These are phyloP conservation scores for Pyralis farinalis DNA, from an alignment of 2,888 invertebrate species.

Conservation along the genomic window DNA sequence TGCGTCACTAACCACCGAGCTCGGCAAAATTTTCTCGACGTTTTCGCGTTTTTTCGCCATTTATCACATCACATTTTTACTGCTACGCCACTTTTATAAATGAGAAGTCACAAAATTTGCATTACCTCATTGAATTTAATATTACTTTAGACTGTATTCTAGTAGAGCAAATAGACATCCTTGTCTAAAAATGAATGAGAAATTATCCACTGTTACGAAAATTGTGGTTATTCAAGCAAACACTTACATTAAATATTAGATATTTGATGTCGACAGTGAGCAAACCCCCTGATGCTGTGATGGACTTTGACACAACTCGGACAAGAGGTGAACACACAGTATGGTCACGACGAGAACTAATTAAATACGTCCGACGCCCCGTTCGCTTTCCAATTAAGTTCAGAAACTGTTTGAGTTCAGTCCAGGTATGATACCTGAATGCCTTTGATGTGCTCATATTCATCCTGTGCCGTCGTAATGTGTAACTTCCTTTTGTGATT, in stretches of 20 bases:
- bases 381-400: slow-evolving; percentile 71
- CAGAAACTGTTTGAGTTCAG: slow-evolving; percentile 56
- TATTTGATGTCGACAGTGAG: slow-evolving; percentile 15
- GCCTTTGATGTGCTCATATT: slow-evolving; percentile 66
- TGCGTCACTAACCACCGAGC: no score
- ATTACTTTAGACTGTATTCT: no score
- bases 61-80: no score
- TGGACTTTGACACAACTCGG: slow-evolving; percentile 57
- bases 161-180: no score
- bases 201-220: no score
- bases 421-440: slow-evolving; percentile 55
- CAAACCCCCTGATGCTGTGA: slow-evolving; percentile 5
- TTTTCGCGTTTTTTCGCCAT: no score
- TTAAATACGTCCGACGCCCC: slow-evolving; percentile 57
- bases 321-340: slow-evolving; percentile 62
- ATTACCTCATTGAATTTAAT: no score
- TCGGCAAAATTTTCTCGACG: no score
- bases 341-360: slow-evolving; percentile 51
- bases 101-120: no score
- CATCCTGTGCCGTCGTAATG: slow-evolving; percentile 30
- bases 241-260: slow-evolving; percentile 6
- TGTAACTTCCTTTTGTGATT: slow-evolving; percentile 43
- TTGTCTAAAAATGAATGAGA: no score
- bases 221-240: not conserved
- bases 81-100: no score